Conservation (phyloP, 2,888 invertebrate species). For the Spilosoma lubricipeda region DNA sequence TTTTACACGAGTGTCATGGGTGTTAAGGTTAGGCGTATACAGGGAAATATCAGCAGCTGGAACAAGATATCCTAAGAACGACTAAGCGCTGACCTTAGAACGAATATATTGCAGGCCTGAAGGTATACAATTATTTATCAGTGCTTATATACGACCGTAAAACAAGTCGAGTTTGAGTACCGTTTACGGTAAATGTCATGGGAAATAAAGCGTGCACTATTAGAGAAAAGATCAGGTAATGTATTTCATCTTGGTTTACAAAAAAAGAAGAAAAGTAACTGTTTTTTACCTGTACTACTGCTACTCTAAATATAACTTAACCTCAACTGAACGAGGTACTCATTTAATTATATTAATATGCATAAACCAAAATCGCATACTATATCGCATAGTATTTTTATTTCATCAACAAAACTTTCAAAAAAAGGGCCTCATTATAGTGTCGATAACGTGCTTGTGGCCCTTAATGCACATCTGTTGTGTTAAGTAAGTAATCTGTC, state of each 20-base stretch:
- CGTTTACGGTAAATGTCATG: not conserved
- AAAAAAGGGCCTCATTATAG: not conserved
- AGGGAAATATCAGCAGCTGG: no score
- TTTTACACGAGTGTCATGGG: conserved; percentile 46
- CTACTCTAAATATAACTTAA: not conserved
- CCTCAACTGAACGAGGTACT: not conserved
- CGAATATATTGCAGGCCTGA: not conserved
- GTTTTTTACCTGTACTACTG: not conserved
- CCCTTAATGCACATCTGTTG: no score
- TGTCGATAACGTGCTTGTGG: no score
- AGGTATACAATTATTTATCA: not conserved
- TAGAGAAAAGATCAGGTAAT: not conserved
- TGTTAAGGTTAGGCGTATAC: conserved; percentile 22
- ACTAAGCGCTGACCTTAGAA: not conserved
- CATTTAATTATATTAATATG: not conserved
- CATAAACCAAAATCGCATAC: no score
- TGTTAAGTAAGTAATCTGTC: no score
- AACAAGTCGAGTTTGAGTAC: not conserved
- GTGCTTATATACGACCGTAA: not conserved
- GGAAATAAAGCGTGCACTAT: not conserved
- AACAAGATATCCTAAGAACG: not conserved
- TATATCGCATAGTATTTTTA: not conserved
- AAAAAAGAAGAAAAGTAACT: not conserved
- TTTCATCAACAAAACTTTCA: not conserved
- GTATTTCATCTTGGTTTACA: not conserved